Evolutionary conservation across 2,888 invertebrate genomes (phyloP).

Genomic region (Salticus scenicus): DNA sequence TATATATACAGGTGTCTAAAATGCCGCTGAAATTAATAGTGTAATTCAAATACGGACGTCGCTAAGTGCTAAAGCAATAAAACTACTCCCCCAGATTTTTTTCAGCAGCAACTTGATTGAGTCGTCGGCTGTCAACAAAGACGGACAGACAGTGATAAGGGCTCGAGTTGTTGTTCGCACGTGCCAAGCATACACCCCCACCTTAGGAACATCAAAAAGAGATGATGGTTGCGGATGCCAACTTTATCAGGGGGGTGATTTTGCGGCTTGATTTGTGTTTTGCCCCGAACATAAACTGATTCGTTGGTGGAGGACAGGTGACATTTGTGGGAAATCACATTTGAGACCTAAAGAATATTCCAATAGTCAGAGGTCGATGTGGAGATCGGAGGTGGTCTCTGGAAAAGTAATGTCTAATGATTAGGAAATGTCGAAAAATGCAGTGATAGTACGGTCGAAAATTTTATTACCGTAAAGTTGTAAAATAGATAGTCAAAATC

Average conservation of each 20-base stretch:
- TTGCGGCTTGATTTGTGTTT: slow-evolving; percentile 26
- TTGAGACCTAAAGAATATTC: background rate
- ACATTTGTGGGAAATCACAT: slow-evolving; percentile 36
- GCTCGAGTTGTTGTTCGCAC: slow-evolving; percentile 43
- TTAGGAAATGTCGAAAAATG: too few relatives aligned
- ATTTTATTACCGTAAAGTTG: too few relatives aligned
- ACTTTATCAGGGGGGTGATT: slow-evolving; percentile 48
- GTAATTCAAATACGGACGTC: background rate
- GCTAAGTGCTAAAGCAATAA: background rate
- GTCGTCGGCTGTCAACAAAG: slow-evolving; percentile 59
- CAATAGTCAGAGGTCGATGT: background rate
- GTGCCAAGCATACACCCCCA: slow-evolving; percentile 64
- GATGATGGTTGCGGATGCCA: slow-evolving; percentile 33
- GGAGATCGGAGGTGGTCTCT: background rate
- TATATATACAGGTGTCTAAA: too few relatives aligned
- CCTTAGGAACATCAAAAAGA: background rate
- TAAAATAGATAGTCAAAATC: too few relatives aligned
- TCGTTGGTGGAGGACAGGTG: slow-evolving; percentile 33
- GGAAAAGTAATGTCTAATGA: too few relatives aligned
- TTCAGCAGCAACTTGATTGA: slow-evolving; percentile 31
- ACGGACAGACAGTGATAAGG: slow-evolving; percentile 54
- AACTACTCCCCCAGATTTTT: background rate
- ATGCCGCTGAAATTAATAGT: background rate
- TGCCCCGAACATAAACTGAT: slow-evolving; percentile 29
- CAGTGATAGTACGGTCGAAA: too few relatives aligned